Evolutionary conservation across 2,888 invertebrate genomes (phyloP), one percentile per base, ranked within the genome.

Genomic region (Oeneis ivallda): DNA sequence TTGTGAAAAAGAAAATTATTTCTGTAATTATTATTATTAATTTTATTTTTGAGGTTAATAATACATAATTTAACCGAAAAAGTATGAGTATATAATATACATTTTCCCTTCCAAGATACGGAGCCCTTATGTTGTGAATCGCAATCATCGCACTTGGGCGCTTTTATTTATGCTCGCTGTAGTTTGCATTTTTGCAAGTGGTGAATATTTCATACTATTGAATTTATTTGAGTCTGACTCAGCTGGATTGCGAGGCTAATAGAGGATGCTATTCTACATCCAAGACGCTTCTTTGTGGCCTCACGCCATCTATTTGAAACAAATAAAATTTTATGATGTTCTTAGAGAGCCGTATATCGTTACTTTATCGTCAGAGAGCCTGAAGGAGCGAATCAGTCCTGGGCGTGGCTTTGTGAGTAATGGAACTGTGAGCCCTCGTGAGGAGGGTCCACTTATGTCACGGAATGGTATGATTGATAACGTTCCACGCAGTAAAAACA

Each of bases 361-460:
- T 71, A 71, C 72, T 71, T 72, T 77, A 79, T 80, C 79, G 80
- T 82, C 76, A 79, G 80, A 80, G 79, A 78, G 79, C 75, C 76
- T 79, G 78, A 74, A 79, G 76, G 79, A 79, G 79, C 81, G 82
- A 89, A 89, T 88, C 88, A 87, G 87, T 78, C 82, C 77, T 75
- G 86, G 89, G 89, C 85, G 90, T 82, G 85, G 86, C 81, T 76
- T 79, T 74, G 78, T 91, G 89, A 92, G 84, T 92, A 92, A 91
- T 92, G 91, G 90, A 84, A 85, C 80, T 87, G 83, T 78, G 86
- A 86, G 87, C 86, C 86, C 85, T 83, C 77, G 84, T 86, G 87
- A 89, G 85, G 87, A 91, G 90, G 91, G 92, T 89, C 87, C 89
- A 88, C 89, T 91, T 90, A 88, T 90, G 90, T 89, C 89, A 85